phyloP scores from a whole-genome alignment of 1,140 invertebrate genomes.

The Oreohelix idahoensis region DNA sequence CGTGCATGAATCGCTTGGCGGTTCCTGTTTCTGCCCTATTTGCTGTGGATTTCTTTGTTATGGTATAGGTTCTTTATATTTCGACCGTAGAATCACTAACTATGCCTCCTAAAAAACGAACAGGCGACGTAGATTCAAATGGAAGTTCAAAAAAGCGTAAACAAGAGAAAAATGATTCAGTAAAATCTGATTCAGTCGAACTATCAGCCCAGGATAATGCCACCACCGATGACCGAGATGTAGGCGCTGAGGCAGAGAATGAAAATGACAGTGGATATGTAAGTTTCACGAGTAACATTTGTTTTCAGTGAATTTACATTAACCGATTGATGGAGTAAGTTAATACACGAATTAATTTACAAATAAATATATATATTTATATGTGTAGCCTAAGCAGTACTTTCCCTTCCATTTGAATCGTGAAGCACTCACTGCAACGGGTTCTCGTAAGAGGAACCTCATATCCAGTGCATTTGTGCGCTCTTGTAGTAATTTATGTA shows the following conservation, averaged over 20 bases:
- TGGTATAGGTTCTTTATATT: no score
- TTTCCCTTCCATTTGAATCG: no score
- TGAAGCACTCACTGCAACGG: no score
- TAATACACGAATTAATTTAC: not conserved
- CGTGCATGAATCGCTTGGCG: constrained; percentile 16
- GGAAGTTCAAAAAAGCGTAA: constrained; percentile 55
- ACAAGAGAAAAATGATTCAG: constrained; percentile 52
- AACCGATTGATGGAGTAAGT: not conserved
- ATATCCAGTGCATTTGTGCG: no score
- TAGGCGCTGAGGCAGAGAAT: constrained; percentile 31
- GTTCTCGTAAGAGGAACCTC: no score
- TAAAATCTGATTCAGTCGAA: constrained; percentile 54
- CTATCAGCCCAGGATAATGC: constrained; percentile 42
- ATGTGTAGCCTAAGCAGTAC: no score
- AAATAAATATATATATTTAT: not conserved
- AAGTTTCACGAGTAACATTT: constrained; percentile 32
- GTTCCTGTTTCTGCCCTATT: constrained; percentile 23
- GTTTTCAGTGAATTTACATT: constrained; percentile 17
- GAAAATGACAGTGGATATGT: constrained; percentile 46
- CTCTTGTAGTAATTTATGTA: no score
- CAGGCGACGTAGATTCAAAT: constrained; percentile 51
- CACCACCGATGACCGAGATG: constrained; percentile 51
- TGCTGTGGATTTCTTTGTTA: constrained; percentile 26
- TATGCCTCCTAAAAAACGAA: constrained; percentile 58
- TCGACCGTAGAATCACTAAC: not conserved